Conservation (phyloP, 2,888 invertebrate genomes). For the Ornithoptera alexandrae region DNA sequence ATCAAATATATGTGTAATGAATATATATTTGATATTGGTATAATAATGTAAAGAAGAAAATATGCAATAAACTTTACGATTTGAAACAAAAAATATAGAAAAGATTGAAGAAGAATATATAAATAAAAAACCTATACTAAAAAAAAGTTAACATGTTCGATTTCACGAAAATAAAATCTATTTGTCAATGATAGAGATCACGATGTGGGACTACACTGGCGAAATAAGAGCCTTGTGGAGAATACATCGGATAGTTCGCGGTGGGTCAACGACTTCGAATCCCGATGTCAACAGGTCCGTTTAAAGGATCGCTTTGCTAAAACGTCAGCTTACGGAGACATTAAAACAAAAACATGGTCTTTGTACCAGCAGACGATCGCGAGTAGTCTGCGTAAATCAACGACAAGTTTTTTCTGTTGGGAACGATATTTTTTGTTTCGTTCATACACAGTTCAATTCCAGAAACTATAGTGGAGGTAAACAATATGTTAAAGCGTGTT, state of each 20-base stretch:
- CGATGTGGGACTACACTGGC: conserved; percentile 3
- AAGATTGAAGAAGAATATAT: too few species aligned
- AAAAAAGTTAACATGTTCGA: neutral
- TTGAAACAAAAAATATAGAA: too few species aligned
- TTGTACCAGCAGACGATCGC: conserved; percentile 6
- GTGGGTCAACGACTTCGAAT: conserved; percentile 24
- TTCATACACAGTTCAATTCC: too few species aligned
- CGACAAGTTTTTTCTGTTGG: neutral
- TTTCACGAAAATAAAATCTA: neutral
- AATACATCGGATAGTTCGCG: conserved; percentile 15
- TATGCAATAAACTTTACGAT: too few species aligned
- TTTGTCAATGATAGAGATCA: conserved; percentile 19
- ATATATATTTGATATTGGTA: too few species aligned
- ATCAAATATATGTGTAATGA: too few species aligned
- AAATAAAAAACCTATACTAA: too few species aligned
- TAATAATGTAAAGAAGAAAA: too few species aligned
- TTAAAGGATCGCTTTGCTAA: conserved; percentile 18
- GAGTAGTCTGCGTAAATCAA: conserved; percentile 4
- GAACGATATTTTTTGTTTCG: too few species aligned
- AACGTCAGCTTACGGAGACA: conserved; percentile 11
- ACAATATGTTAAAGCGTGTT: too few species aligned
- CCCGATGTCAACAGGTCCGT: conserved; percentile 22
- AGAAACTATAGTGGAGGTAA: too few species aligned
- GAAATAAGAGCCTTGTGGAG: conserved; percentile 23
- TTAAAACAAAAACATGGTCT: neutral